These are phyloP conservation scores for Hyperopisus bebe DNA, from an alignment of 2,113 vertebrate genomes.

Conservation along the genomic window DNA sequence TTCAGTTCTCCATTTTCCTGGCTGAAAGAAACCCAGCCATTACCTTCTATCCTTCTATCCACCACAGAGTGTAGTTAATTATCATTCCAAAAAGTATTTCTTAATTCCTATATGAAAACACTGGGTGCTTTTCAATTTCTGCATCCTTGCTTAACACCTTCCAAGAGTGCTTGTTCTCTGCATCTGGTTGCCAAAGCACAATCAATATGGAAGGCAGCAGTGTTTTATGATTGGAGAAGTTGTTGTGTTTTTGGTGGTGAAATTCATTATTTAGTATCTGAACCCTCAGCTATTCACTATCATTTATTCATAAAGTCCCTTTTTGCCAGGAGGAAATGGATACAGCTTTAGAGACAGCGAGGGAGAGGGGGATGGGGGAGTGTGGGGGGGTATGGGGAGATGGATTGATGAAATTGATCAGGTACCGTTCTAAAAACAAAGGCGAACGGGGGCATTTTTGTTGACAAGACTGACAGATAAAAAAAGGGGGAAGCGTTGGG, in stretches of 20 bases:
- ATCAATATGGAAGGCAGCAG: slow-evolving; percentile 99
- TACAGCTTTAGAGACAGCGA: slow-evolving; percentile 89
- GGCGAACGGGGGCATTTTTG: slow-evolving; percentile 85
- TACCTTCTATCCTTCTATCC: slow-evolving; percentile 50
- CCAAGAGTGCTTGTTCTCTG: slow-evolving; percentile 89
- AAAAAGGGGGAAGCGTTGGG: slow-evolving; percentile 80
- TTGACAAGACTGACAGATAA: slow-evolving; percentile 92
- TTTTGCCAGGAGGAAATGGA: slow-evolving; percentile 99
- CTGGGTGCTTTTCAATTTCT: slow-evolving; percentile 37
- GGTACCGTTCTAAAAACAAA: slow-evolving; percentile 90
- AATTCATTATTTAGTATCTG: slow-evolving; percentile 99
- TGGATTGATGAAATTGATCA: slow-evolving; percentile 99
- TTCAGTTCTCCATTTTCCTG: slow-evolving; percentile 71
- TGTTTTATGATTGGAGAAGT: slow-evolving; percentile 99
- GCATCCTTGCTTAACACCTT: slow-evolving; percentile 87
- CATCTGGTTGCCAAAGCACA: slow-evolving; percentile 99
- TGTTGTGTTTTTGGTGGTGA: slow-evolving; percentile 99
- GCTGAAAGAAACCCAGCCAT: slow-evolving; percentile 55
- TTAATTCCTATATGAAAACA: slow-evolving; percentile 61
- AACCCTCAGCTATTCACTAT: slow-evolving; percentile 99
- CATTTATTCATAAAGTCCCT: slow-evolving; percentile 99
- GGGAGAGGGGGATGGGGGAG: slow-evolving; percentile 65
- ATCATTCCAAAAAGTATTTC: slow-evolving; percentile 65
- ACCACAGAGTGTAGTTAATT: slow-evolving; percentile 61
- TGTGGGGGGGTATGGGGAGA: slow-evolving; percentile 54